Base-by-base conservation (phyloP, 2,113 vertebrate species). In the Haemorhous mexicanus region DNA sequence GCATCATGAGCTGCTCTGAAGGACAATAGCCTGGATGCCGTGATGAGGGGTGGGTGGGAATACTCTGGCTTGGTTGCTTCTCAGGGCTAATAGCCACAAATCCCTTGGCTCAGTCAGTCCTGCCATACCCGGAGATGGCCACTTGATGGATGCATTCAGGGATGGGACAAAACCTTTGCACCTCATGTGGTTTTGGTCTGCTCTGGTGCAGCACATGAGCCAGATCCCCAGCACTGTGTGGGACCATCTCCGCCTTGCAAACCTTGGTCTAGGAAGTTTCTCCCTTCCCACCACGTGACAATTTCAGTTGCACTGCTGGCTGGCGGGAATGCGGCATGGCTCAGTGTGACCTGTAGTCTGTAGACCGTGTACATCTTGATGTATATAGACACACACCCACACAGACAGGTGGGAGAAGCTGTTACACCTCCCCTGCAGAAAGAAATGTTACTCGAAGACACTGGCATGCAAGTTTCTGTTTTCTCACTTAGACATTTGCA, bases 391-490 rank as follows among this genome's bases (percentile, higher is more conserved):
- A 49, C 77, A 37, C 77, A 55, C 70, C 79, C 81, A 53, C 46
- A 11, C 22, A 49, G 78, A 35, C 61, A 75, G 75, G 13, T 62
- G 63, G 56, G 75, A 92, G 62, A 95, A 93, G 84, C 68, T 81
- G 50, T 8, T 33, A 6, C 44, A 66, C 85, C 82, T 80, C 58
- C 61, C 59, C 66, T 64, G 52, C n/a, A 75, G 44, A 76, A 62
- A 72, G 37, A 90, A 80, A 41, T 47, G 44, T 77, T 82, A 27
- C 88, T 84, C 19, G 87, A 94, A 93, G 89, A 83, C 81, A 55
- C 64, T 58, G 63, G 46, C 80, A 67, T 84, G 90, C 44, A 50
- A 93, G 92, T 96, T 91, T 73, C 79, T 96, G 73, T 95, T 95
- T 94, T 96, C 77, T 85, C 88, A 77, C 86, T 80, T 37, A 37